phyloP scores from a whole-genome alignment of 1,140 invertebrate species.

The Goniozus legneri region DNA sequence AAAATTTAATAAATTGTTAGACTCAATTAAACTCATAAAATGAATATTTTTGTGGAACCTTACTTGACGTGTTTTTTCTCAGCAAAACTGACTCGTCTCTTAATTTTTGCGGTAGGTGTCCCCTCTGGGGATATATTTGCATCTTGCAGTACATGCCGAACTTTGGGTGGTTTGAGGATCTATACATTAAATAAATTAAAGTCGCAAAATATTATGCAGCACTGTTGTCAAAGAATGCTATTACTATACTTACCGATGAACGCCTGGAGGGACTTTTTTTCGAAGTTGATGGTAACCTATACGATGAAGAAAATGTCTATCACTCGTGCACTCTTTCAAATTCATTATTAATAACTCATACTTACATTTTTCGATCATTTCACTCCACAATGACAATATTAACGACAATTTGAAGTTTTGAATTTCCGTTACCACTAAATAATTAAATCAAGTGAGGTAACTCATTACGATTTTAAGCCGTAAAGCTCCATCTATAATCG shows the following conservation, averaged over 20 bases:
- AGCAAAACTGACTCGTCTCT: slow-evolving; percentile 38
- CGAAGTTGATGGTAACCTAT: slow-evolving; percentile 15
- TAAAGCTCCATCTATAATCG: too few species aligned
- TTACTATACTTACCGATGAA: slow-evolving; percentile 24
- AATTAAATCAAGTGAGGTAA: too few species aligned
- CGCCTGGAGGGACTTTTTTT: slow-evolving; percentile 16
- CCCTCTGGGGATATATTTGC: slow-evolving; percentile 20
- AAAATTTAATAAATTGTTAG: slow-evolving; percentile 6
- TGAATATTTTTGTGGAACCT: too few species aligned
- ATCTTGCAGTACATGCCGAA: slow-evolving; percentile 24
- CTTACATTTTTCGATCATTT: too few species aligned
- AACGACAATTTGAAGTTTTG: too few species aligned
- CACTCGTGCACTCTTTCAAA: too few species aligned
- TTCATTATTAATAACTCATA: too few species aligned
- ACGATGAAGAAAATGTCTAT: too few species aligned
- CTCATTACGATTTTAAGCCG: too few species aligned
- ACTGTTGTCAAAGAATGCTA: neutral
- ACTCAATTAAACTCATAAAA: neutral
- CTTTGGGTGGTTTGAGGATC: slow-evolving; percentile 15
- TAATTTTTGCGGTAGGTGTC: slow-evolving; percentile 21
- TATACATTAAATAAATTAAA: slow-evolving; percentile 3
- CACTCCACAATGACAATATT: too few species aligned
- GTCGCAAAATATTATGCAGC: neutral
- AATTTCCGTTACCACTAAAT: too few species aligned
- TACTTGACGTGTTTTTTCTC: slow-evolving; percentile 41